These are phyloP conservation scores for Hypselothyrea guttata DNA, from an alignment of 2,888 invertebrate species.

Conservation along the genomic window DNA sequence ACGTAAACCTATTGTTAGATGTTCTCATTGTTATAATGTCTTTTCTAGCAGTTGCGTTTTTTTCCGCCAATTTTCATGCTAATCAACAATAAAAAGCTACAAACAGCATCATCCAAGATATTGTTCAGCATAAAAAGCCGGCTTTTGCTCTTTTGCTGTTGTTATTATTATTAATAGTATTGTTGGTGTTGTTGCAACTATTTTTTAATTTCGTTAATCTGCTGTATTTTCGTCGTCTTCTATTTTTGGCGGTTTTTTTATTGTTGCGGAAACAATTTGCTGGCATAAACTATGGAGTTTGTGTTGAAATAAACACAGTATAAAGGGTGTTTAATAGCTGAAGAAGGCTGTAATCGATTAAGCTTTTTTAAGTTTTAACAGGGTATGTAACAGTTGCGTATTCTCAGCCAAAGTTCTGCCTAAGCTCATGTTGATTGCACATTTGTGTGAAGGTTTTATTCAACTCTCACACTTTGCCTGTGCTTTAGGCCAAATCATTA, in stretches of 20 bases:
- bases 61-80: constrained; percentile 49
- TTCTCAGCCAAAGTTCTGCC: no score
- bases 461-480: no score
- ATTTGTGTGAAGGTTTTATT: no score
- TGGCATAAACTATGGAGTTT: constrained; percentile 7
- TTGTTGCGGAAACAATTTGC: constrained; percentile 62
- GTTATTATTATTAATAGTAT: constrained; percentile 4
- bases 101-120: constrained; percentile 29
- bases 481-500: no score
- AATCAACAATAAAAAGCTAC: constrained; percentile 38
- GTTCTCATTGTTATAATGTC: constrained; percentile 30
- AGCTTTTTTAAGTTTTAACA: no score
- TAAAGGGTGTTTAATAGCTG: constrained; percentile 17
- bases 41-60: background rate
- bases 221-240: constrained; percentile 5
- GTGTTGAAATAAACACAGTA: no score
- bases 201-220: constrained; percentile 38
- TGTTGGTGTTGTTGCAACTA: constrained; percentile 17
- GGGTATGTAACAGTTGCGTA: no score
- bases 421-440: no score
- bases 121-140: constrained; percentile 27
- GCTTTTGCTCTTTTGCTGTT: constrained; percentile 19
- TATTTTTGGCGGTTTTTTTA: constrained; percentile 46
- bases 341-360: no score
- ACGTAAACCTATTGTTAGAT: constrained; percentile 14